phyloP scores from a whole-genome alignment of 1,140 invertebrate species.

The Drosophila asahinai region DNA sequence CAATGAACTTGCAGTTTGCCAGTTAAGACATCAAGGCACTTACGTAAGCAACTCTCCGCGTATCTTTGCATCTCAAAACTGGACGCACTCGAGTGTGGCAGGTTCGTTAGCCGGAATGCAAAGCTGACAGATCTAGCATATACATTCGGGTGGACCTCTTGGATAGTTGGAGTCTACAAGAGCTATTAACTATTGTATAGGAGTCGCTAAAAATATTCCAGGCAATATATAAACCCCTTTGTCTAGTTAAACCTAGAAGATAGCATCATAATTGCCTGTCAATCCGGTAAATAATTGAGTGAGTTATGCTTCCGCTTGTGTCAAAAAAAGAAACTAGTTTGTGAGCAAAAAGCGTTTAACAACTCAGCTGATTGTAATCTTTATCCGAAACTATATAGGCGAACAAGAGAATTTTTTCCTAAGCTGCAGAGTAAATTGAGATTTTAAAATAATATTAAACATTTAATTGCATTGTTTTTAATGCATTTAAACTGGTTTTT shows the following conservation, averaged over 20 bases:
- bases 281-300: slow-evolving; percentile 10
- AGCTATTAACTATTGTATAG: too few relatives aligned
- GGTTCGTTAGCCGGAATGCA: slow-evolving; percentile 50
- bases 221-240: neutral
- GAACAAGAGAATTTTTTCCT: too few relatives aligned
- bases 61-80: slow-evolving; percentile 46
- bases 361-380: slow-evolving; percentile 4
- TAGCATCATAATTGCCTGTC: slow-evolving; percentile 7
- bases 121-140: neutral
- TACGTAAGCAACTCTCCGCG: slow-evolving; percentile 45
- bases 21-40: slow-evolving; percentile 29
- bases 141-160: slow-evolving; percentile 6
- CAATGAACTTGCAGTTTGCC: slow-evolving; percentile 68
- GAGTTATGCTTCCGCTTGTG: slow-evolving; percentile 10
- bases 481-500: neutral
- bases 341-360: neutral
- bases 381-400: too few relatives aligned
- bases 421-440: neutral
- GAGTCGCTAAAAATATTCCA: too few relatives aligned
- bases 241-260: neutral
- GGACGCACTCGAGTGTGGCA: slow-evolving; percentile 64
- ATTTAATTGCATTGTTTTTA: slow-evolving; percentile 2
- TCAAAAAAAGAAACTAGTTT: slow-evolving; percentile 5
- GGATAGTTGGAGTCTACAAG: too few relatives aligned
- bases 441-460: neutral